Base-by-base conservation (phyloP, 1,140 invertebrate genomes). In the Eueides isabella region DNA sequence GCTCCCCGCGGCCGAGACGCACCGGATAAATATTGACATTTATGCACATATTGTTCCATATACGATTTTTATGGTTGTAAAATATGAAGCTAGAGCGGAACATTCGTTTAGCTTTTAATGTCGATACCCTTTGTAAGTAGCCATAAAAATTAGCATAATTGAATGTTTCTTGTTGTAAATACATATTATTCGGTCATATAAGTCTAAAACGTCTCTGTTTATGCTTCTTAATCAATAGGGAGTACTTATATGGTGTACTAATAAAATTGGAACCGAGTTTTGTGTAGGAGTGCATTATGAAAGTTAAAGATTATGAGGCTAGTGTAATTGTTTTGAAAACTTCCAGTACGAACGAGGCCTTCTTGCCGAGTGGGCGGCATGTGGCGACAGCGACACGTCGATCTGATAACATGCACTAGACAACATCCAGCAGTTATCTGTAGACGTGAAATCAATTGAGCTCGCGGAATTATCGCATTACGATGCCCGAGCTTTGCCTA, bases 1-100 rank as follows among this genome's bases (percentile, higher is more conserved):
- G 75, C 81, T 82, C 80, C 80, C 75, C 73, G 71, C 75, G 75
- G 79, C 72, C 72, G 75, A 70, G 72, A 33, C 75, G 71, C 66
- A 67, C 41, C 70, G 82, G 79, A 86, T 88, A 84, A 92, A 91
- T 88, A 92, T 91, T 90, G 86, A 89, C 91, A 89, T 92, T 93
- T 92, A 92, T 91, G 88, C 87, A 91, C 89, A 93, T 90, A 90
- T 91, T 93, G 89, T 90, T 92, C 91, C 89, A 92, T 93, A 91
- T 92, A 91, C 74, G 90, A 85, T 92, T 91, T 91, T 93, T 93
- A 92, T 88, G 62, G 77, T 83, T 89, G 88, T 93, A 89, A 93
- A 92, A 92, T 93, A 93, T 93, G 86, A 92, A 85, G 85, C 84
- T 87, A 84, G 85, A 85, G 76, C 79, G 71, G 81, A 80, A 75